A percentile compares a stretch with the other conserved stretches of the same genome.
phyloP scores from a whole-genome alignment of 1,140 invertebrate species.

The Steinernema khuongi region DNA sequence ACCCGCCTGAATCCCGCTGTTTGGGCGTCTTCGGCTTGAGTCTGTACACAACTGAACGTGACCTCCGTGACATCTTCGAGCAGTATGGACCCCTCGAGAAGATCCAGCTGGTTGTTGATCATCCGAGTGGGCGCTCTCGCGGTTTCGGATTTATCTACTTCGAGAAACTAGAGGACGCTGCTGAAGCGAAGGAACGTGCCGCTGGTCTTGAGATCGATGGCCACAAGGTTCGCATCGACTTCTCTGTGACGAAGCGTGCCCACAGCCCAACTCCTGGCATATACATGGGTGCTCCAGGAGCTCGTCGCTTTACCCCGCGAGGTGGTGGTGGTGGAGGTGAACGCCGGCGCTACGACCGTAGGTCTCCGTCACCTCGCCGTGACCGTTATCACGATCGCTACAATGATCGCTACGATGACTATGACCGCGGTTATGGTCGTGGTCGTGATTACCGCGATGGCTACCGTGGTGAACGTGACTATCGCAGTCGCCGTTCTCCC shows the following conservation, averaged over 20 bases:
- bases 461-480: constrained; percentile 57
- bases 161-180: constrained; percentile 78
- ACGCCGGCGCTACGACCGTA: constrained; percentile 56
- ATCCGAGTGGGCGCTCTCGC: constrained; percentile 73
- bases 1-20: constrained; percentile 32
- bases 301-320: constrained; percentile 30
- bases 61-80: constrained; percentile 36
- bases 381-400: constrained; percentile 29
- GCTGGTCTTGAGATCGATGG: constrained; percentile 89
- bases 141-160: constrained; percentile 97
- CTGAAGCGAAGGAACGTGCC: constrained; percentile 85
- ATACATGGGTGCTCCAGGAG: constrained; percentile 82
- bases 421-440: constrained; percentile 21
- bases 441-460: constrained; percentile 35
- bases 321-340: constrained; percentile 58
- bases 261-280: constrained; percentile 96
- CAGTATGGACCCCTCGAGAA: constrained; percentile 42
- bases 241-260: constrained; percentile 89
- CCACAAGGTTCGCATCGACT: constrained; percentile 85
- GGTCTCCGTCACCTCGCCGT: constrained; percentile 22
- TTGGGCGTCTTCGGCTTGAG: constrained; percentile 39
- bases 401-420: constrained; percentile 21
- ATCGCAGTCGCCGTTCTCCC: constrained; percentile 59
- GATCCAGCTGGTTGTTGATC: constrained; percentile 45
- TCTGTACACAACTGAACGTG: constrained; percentile 41